Evolutionary conservation across 2,888 invertebrate genomes (phyloP).

Genomic region (Marasmarcha lunaedactyla): DNA sequence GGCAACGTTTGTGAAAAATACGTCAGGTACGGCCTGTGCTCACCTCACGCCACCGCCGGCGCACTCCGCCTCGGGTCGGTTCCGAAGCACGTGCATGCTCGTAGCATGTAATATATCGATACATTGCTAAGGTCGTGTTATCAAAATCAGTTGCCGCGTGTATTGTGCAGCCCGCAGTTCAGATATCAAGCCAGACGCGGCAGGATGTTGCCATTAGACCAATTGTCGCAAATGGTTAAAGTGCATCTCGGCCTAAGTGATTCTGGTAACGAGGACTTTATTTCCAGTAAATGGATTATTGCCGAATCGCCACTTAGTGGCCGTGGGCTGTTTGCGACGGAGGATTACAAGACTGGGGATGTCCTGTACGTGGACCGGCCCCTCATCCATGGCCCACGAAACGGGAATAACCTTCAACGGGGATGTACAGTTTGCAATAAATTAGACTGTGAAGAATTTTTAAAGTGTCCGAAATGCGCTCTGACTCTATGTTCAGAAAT

Average conservation of each 20-base stretch:
- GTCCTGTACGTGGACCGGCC: slow-evolving; percentile 79
- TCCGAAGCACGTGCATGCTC: slow-evolving; percentile 44
- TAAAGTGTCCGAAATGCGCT: slow-evolving; percentile 74
- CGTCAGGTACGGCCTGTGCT: slow-evolving; percentile 35
- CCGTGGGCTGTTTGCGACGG: slow-evolving; percentile 77
- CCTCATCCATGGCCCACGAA: slow-evolving; percentile 77
- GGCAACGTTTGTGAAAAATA: slow-evolving; percentile 41
- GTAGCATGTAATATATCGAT: slow-evolving; percentile 37
- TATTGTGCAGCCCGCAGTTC: slow-evolving; percentile 47
- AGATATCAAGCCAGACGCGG: slow-evolving; percentile 45
- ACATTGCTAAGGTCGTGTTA: slow-evolving; percentile 43
- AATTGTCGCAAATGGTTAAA: slow-evolving; percentile 57
- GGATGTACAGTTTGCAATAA: slow-evolving; percentile 77
- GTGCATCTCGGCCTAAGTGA: slow-evolving; percentile 48
- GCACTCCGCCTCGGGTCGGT: slow-evolving; percentile 34
- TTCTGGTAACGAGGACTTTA: slow-evolving; percentile 26
- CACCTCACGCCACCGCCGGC: slow-evolving; percentile 29
- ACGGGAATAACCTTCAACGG: slow-evolving; percentile 60
- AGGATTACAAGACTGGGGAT: slow-evolving; percentile 76
- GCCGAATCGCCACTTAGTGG: slow-evolving; percentile 73
- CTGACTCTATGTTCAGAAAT: slow-evolving; percentile 75
- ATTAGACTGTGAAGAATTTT: slow-evolving; percentile 39
- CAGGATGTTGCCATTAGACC: slow-evolving; percentile 66
- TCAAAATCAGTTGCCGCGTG: slow-evolving; percentile 50
- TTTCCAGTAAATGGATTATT: slow-evolving; percentile 70